phyloP scores from a whole-genome alignment of 2,113 vertebrate species.

The Lycaon pictus region DNA sequence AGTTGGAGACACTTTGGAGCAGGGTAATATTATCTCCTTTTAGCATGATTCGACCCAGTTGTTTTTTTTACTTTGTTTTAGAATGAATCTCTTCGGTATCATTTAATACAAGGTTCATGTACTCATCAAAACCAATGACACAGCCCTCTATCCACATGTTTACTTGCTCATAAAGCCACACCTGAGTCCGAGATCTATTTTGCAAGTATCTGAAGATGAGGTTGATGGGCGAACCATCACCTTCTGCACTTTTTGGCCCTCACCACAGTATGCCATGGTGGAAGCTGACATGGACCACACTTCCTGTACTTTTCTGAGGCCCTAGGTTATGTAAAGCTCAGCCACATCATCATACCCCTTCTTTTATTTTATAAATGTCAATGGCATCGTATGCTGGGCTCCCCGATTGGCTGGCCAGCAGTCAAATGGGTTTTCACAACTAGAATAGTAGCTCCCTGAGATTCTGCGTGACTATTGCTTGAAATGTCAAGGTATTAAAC shows the following conservation, averaged over 20 bases:
- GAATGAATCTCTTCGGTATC: not conserved
- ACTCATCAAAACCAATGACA: not conserved
- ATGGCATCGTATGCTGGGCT: not conserved
- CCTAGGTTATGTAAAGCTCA: conserved; percentile 11
- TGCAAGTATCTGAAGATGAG: not conserved
- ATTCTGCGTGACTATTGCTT: conserved; percentile 29
- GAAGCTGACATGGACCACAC: not conserved
- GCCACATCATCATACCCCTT: not conserved
- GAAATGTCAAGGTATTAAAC: conserved; percentile 59
- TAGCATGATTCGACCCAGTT: not conserved
- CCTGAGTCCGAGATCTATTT: not conserved
- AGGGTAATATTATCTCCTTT: not conserved
- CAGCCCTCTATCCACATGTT: not conserved
- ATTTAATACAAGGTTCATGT: not conserved
- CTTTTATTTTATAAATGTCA: conserved; percentile 48
- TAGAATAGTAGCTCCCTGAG: conserved; percentile 18
- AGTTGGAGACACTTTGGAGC: not conserved
- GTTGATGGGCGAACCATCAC: not conserved
- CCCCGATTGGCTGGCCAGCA: not conserved
- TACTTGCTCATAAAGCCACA: not conserved
- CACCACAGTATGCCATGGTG: not conserved
- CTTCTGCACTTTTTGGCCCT: not conserved
- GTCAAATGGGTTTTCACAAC: not conserved
- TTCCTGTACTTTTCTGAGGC: not conserved
- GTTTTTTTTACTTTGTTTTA: not conserved